phyloP scores from a whole-genome alignment of 2,113 vertebrate genomes.

The Callaeas wilsoni region DNA sequence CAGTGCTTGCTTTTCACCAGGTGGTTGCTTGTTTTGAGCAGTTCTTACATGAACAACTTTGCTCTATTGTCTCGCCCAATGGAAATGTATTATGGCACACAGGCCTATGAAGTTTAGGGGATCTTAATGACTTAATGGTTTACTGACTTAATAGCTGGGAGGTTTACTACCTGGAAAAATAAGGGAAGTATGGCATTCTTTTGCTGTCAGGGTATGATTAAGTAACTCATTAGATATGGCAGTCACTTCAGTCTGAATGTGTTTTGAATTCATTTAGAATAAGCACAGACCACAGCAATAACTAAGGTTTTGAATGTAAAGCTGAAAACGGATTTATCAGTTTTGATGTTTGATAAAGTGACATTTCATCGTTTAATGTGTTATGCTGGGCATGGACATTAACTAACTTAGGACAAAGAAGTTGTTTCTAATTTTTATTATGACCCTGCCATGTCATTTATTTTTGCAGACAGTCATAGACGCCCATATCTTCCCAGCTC shows the following conservation, averaged over 20 bases:
- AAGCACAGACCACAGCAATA: neutral
- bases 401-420: neutral
- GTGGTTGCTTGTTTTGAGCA: neutral
- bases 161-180: neutral
- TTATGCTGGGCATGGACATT: neutral
- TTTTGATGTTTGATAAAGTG: neutral
- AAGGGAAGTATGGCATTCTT: neutral
- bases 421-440: neutral
- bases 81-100: neutral
- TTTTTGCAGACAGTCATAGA: conserved; percentile 90
- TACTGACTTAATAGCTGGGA: neutral
- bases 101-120: neutral
- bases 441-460: neutral
- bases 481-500: conserved; percentile 89
- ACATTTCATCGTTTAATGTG: neutral
- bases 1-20: neutral
- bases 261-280: neutral
- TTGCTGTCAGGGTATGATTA: neutral
- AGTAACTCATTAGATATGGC: neutral
- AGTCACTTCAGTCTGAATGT: neutral
- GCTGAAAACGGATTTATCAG: neutral
- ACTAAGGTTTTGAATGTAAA: neutral
- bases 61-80: neutral
- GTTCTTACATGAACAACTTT: neutral
- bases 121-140: neutral